phyloP scores from a whole-genome alignment of 2,797 vertebrate genomes.

The Aselliscus stoliczkanus region DNA sequence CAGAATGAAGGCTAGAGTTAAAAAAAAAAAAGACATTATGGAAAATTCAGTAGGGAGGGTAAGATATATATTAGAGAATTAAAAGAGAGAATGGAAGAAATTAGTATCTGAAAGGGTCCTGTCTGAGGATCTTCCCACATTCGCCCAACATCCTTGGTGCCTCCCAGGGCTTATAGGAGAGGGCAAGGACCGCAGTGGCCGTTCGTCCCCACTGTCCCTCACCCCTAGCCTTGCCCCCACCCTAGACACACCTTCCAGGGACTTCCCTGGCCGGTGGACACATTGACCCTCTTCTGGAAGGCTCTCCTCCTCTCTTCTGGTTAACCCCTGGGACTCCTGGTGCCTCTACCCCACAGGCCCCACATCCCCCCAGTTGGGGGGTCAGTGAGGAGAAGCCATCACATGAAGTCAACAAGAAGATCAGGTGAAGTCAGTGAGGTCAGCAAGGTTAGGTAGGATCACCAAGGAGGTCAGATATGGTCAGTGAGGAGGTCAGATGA shows the following conservation, averaged over 20 bases:
- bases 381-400: too few species aligned
- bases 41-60: too few species aligned
- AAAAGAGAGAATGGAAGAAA: neutral
- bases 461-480: neutral
- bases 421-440: neutral
- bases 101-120: neutral
- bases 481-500: neutral
- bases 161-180: neutral
- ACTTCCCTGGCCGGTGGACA: neutral
- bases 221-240: neutral
- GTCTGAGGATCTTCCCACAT: neutral
- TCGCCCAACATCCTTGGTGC: neutral
- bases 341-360: neutral
- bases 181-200: neutral
- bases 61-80: rapidly evolving
- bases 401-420: too few species aligned
- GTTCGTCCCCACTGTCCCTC: neutral
- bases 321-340: neutral
- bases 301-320: neutral
- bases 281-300: neutral
- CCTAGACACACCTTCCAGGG: neutral
- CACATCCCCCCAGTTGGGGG: neutral
- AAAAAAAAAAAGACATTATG: neutral
- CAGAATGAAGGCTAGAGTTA: neutral
- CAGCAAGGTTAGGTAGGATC: neutral